A percentile compares a stretch with the other conserved stretches of the same genome.
Evolutionary conservation across 2,888 invertebrate species (phyloP).

Genomic region (Ormyrus thymus): DNA sequence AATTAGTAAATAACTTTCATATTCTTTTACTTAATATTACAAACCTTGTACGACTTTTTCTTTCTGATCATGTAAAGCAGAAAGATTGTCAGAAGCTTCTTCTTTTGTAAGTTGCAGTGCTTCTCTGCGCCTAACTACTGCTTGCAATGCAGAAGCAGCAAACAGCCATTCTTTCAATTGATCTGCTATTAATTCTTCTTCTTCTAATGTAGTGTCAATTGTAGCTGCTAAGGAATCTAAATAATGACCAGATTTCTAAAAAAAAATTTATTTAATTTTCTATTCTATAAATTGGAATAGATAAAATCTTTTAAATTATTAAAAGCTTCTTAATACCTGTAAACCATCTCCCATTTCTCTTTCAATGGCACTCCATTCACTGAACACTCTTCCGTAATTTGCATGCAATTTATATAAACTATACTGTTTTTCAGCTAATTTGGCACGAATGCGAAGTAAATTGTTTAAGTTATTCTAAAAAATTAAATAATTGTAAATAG

Average conservation of each 20-base stretch:
- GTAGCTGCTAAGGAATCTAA: constrained; percentile 84
- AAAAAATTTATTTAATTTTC: constrained; percentile 52
- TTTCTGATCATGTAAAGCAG: constrained; percentile 75
- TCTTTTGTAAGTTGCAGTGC: constrained; percentile 84
- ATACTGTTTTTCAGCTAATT: constrained; percentile 85
- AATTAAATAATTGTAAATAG: constrained; percentile 69
- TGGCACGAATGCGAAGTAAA: constrained; percentile 76
- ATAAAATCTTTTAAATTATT: no score
- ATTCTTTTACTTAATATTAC: background rate
- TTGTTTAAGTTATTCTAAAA: constrained; percentile 73
- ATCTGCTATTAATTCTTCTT: constrained; percentile 88
- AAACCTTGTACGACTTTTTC: constrained; percentile 76
- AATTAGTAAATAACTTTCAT: background rate
- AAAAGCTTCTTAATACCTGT: constrained; percentile 74
- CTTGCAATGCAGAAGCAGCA: constrained; percentile 84
- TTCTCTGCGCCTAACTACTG: constrained; percentile 85
- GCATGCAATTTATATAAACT: constrained; percentile 87
- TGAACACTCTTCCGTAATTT: constrained; percentile 88
- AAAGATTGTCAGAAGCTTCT: constrained; percentile 81
- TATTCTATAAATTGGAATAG: background rate
- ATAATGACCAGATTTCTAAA: constrained; percentile 78
- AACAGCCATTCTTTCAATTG: constrained; percentile 90
- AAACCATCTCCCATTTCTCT: constrained; percentile 88
- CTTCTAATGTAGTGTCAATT: constrained; percentile 85
- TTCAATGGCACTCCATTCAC: constrained; percentile 90